Conservation (phyloP, 2,797 vertebrate genomes). For the Cynodonichthys magdalenae region DNA sequence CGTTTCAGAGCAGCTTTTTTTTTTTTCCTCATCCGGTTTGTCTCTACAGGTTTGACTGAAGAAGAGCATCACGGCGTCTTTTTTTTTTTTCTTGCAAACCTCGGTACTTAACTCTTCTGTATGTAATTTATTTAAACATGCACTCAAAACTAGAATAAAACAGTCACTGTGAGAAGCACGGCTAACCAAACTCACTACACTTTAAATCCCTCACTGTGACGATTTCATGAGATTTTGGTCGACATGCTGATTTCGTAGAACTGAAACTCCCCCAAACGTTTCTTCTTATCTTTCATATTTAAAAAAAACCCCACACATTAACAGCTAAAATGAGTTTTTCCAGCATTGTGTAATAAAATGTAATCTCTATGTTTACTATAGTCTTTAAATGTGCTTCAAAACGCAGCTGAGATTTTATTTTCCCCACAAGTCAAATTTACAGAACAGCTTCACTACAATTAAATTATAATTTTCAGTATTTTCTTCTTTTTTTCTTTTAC, state of each 20-base stretch:
- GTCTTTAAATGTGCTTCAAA: too few relatives aligned
- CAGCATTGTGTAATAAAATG: conserved; percentile 5
- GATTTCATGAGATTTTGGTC: conserved; percentile 9
- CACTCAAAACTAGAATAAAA: conserved; percentile 22
- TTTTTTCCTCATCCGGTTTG: conserved; percentile 20
- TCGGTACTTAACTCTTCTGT: conserved; percentile 23
- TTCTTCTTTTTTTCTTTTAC: neutral
- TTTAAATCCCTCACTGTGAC: neutral
- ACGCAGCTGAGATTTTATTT: too few relatives aligned
- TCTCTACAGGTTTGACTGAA: conserved; percentile 25
- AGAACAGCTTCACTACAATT: conserved; percentile 20
- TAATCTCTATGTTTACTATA: neutral
- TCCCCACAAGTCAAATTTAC: neutral
- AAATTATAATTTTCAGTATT: neutral
- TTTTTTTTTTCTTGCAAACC: neutral
- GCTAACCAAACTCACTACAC: conserved; percentile 40
- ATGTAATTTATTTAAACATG: conserved; percentile 65
- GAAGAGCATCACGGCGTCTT: conserved; percentile 22
- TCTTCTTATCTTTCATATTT: neutral
- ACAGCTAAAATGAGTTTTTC: conserved; percentile 6
- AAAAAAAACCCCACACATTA: neutral
- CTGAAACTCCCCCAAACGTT: conserved; percentile 6
- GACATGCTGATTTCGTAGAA: conserved; percentile 11
- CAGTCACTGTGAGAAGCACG: conserved; percentile 11
- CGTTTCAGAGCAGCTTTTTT: conserved; percentile 15